Evolutionary conservation across 2,113 vertebrate genomes (phyloP).

Genomic region (Cryptotis parvus): DNA sequence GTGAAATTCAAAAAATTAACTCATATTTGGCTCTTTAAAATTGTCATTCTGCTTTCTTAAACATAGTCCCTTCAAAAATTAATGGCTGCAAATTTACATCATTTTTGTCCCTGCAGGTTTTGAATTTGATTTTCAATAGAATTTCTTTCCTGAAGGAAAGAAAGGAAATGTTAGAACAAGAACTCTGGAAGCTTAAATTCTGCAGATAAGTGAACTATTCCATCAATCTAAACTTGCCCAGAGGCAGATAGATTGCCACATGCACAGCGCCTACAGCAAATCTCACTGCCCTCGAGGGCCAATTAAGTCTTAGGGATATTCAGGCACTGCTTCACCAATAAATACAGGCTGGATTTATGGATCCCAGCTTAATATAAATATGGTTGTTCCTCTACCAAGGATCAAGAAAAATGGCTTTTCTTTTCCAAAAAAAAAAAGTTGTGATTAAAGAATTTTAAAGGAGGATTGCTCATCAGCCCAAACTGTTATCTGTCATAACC

Average conservation of each 20-base stretch:
- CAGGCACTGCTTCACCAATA: background rate
- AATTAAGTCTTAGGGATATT: background rate
- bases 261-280: background rate
- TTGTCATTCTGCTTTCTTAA: conserved; percentile 33
- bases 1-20: background rate
- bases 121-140: conserved; percentile 36
- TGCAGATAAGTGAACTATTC: background rate
- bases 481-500: background rate
- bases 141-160: conserved; percentile 10
- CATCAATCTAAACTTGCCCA: conserved; percentile 33
- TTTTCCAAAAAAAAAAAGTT: conserved; percentile 38
- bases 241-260: background rate
- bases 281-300: background rate
- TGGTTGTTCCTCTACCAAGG: background rate
- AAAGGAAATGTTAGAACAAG: conserved; percentile 34
- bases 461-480: background rate
- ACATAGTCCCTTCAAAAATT: conserved; percentile 19
- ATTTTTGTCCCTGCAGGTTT: background rate
- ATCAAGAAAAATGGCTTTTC: background rate
- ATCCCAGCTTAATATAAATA: background rate
- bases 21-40: conserved; percentile 30
- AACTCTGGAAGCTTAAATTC: background rate
- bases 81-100: conserved; percentile 37
- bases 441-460: conserved; percentile 1
- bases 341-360: background rate